A percentile compares a stretch with the other conserved stretches of the same genome.
These are phyloP conservation scores for Molossus molossus DNA, from an alignment of 2,797 vertebrate species.

Conservation along the genomic window DNA sequence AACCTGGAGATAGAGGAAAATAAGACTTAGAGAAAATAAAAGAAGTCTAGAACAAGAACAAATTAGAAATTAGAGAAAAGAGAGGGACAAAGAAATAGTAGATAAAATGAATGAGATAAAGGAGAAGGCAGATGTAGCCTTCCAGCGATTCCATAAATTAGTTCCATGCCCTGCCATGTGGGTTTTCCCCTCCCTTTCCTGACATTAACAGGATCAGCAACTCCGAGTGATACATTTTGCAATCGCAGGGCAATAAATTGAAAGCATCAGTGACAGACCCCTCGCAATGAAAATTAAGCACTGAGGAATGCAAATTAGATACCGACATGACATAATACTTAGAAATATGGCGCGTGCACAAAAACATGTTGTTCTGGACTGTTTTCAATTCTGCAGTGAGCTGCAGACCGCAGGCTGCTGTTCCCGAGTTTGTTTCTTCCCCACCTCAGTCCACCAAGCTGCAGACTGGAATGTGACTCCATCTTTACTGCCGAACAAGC, in stretches of 20 bases:
- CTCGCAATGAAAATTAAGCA: conserved; percentile 68
- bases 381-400: conserved; percentile 43
- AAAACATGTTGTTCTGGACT: conserved; percentile 56
- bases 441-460: not conserved
- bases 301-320: conserved; percentile 77
- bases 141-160: not conserved
- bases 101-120: not conserved
- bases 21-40: conserved; percentile 13
- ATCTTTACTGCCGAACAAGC: not conserved
- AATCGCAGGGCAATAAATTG: conserved; percentile 61
- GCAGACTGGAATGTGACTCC: not conserved
- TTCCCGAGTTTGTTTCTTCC: conserved; percentile 26
- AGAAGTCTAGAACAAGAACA: not conserved
- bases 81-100: not conserved
- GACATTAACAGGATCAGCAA: conserved; percentile 41
- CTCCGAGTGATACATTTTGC: conserved; percentile 67
- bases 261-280: conserved; percentile 76
- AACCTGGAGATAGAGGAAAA: conserved; percentile 13
- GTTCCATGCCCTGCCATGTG: conserved; percentile 20
- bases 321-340: conserved; percentile 54
- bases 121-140: not conserved
- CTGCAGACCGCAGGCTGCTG: conserved; percentile 69
- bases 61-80: conserved; percentile 30
- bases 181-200: conserved; percentile 56
- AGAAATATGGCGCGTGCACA: conserved; percentile 64